Evolutionary conservation across 2,797 vertebrate genomes (phyloP).

Genomic region (Saxicola maurus): DNA sequence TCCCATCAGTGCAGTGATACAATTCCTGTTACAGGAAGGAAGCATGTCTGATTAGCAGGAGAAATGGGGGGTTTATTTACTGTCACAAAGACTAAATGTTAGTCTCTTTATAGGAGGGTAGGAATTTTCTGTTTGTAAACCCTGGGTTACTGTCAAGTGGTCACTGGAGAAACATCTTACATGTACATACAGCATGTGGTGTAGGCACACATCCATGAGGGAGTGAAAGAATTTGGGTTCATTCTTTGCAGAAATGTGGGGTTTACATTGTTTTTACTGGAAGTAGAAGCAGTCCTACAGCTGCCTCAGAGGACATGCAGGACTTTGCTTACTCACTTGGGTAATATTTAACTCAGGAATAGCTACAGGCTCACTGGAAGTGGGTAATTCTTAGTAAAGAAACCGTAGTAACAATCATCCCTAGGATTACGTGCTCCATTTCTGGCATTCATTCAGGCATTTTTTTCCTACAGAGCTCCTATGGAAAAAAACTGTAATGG

Average conservation of each 20-base stretch:
- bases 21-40: constrained; percentile 62
- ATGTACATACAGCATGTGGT: not conserved
- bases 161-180: not conserved
- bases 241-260: not conserved
- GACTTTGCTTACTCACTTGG: not conserved
- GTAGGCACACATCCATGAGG: not conserved
- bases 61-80: constrained; percentile 38
- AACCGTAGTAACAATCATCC: not conserved
- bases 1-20: constrained; percentile 42
- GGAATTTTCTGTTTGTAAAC: constrained; percentile 11
- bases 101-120: not conserved
- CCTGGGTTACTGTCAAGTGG: not conserved
- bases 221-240: not conserved
- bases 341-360: constrained; percentile 30
- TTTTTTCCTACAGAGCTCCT: not conserved
- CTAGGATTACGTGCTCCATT: not conserved
- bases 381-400: not conserved
- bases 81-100: not conserved
- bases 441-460: not conserved
- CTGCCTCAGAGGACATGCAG: not conserved
- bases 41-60: constrained; percentile 5
- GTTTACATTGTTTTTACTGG: not conserved
- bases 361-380: not conserved
- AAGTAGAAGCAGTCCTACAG: not conserved
- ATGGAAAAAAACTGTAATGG: not conserved